A percentile compares a stretch with the other conserved stretches of the same genome.
phyloP scores from a whole-genome alignment of 1,140 invertebrate species.

The Bombus pascuorum region DNA sequence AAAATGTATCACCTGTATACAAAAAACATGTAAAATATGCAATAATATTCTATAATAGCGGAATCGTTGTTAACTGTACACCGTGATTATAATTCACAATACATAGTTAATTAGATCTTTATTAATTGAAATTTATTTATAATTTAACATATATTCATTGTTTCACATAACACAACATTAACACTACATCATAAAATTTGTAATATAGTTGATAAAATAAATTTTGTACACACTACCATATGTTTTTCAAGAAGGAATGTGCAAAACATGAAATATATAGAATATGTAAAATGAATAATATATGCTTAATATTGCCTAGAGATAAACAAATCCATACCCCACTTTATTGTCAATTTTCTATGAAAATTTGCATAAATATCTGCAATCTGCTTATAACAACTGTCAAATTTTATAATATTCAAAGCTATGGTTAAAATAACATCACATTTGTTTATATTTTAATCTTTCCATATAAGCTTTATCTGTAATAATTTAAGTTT shows the following conservation, averaged over 20 bases:
- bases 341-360: neutral
- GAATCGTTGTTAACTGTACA: neutral
- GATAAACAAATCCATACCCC: neutral
- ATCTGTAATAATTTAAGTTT: neutral
- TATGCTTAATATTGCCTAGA: neutral
- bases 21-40: neutral
- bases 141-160: neutral
- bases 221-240: neutral
- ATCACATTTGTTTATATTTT: neutral
- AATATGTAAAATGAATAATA: neutral
- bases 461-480: neutral
- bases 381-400: constrained; percentile 14
- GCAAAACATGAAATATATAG: neutral
- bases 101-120: neutral
- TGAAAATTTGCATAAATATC: neutral
- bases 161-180: neutral
- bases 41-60: neutral
- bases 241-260: neutral
- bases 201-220: neutral
- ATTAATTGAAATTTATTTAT: neutral
- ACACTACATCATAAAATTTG: neutral
- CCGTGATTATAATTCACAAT: neutral
- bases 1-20: neutral
- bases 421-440: constrained; percentile 8
- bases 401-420: constrained; percentile 1